Evolutionary conservation across 2,888 invertebrate genomes (phyloP), one percentile per base, ranked within the genome.

Genomic region (Eumacrocentrus americanus): DNA sequence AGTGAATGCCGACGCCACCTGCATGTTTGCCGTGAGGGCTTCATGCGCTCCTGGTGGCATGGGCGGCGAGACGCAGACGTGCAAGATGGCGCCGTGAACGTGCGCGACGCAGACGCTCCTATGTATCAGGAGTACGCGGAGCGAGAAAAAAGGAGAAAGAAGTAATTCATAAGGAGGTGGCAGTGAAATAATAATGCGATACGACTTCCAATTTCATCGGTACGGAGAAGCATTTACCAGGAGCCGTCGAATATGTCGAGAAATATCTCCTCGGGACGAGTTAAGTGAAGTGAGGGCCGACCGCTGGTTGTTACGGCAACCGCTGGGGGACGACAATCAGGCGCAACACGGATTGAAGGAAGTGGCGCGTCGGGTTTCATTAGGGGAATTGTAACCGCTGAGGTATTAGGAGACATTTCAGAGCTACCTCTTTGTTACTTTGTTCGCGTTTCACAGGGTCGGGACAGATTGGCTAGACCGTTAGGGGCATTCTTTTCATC

Each of bases 41-140:
- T n/a, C n/a, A n/a, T n/a, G n/a, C n/a, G n/a, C n/a, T 62, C 78
- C 78, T 75, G 77, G 50, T 76, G 68, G 65, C 67, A 69, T 69
- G 74, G 74, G 74, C 74, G 74, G 74, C 70, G 74, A 73, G 74
- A 79, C 79, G 78, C 79, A 78, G 78, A 79, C 79, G 79, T 79
- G 78, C 76, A 79, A 79, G 78, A 78, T 77, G 77, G 77, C 78
- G 76, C 72, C 72, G 42, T 67, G 64, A 54, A 44, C 46, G 52
- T 34, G 50, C 29, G 58, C 66, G 66, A 69, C 71, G 70, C 74
- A 71, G 70, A 71, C 70, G 72, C 70, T 66, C 18, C 34, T 44
- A 44, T 46, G 22, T 60, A 50, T 25, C 50, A 55, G 50, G 54
- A 53, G 25, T 18, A 9, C 18, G 46, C 23, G 22, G n/a, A 16